phyloP scores from a whole-genome alignment of 2,113 vertebrate species.

The Cephalopholis sonnerati region DNA sequence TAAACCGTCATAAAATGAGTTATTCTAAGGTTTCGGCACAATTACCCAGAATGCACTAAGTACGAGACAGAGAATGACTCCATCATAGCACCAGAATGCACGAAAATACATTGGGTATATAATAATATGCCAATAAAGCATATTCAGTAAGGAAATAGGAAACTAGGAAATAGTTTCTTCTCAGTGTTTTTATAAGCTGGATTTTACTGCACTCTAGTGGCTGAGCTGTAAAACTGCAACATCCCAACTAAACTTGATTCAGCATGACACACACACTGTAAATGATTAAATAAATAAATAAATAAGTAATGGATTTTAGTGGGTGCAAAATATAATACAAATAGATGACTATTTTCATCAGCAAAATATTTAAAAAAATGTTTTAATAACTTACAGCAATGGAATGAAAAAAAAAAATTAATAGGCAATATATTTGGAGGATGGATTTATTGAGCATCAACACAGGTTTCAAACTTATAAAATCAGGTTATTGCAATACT shows the following conservation, averaged over 20 bases:
- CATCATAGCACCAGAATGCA: background rate
- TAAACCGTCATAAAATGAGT: no score
- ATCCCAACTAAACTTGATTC: background rate
- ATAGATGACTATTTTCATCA: background rate
- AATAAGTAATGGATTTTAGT: background rate
- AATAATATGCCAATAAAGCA: background rate
- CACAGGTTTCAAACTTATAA: conserved; percentile 8
- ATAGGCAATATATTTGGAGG: background rate
- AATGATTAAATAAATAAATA: background rate
- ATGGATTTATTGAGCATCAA: conserved; percentile 51
- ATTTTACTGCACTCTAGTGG: conserved; percentile 8
- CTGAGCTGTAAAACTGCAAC: background rate
- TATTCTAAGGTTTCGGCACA: no score
- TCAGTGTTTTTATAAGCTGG: background rate
- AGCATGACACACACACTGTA: background rate
- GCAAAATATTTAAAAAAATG: background rate
- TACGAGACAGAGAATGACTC: background rate
- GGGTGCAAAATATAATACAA: background rate
- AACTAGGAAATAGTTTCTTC: background rate
- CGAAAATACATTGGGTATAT: no score
- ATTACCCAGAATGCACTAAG: no score
- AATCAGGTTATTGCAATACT: background rate
- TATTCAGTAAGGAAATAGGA: no score
- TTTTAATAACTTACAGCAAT: background rate
- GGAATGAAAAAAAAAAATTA: background rate